Percentiles rank a stretch among this genome's conserved stretches.
Evolutionary conservation across 2,797 vertebrate genomes (phyloP).

Genomic region (Lycodopsis pacificus): DNA sequence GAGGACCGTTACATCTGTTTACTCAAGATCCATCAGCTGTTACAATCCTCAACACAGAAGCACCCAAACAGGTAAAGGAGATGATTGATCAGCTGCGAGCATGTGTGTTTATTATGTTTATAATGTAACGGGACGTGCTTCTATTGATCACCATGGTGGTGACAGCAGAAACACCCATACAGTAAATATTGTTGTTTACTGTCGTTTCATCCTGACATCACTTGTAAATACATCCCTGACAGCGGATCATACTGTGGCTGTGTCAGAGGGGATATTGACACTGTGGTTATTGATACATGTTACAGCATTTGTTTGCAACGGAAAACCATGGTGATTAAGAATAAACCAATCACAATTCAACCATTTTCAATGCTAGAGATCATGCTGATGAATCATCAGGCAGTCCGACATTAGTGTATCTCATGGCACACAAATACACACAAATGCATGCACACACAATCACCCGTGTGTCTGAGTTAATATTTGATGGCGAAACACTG

Average conservation of each 20-base stretch:
- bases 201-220: not conserved
- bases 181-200: constrained; percentile 22
- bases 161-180: not conserved
- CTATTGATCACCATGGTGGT: not conserved
- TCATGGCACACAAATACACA: not conserved
- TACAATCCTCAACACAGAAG: constrained; percentile 3
- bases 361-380: constrained; percentile 1
- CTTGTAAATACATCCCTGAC: not conserved
- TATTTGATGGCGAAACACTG: constrained; percentile 56
- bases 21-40: constrained; percentile 9
- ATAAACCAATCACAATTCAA: not conserved
- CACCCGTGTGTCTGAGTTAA: constrained; percentile 36
- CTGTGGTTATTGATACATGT: not conserved
- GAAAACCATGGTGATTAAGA: not conserved
- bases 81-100: constrained; percentile 35
- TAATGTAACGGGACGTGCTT: not conserved
- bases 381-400: constrained; percentile 25
- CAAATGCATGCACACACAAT: not conserved
- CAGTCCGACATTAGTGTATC: constrained; percentile 19
- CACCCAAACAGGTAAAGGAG: constrained; percentile 65
- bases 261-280: not conserved
- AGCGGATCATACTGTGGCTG: not conserved
- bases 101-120: not conserved
- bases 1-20: constrained; percentile 28
- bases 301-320: not conserved